Evolutionary conservation across 2,888 invertebrate species (phyloP), one percentile per base, ranked within the genome.

Genomic region (Oscheius sp.): DNA sequence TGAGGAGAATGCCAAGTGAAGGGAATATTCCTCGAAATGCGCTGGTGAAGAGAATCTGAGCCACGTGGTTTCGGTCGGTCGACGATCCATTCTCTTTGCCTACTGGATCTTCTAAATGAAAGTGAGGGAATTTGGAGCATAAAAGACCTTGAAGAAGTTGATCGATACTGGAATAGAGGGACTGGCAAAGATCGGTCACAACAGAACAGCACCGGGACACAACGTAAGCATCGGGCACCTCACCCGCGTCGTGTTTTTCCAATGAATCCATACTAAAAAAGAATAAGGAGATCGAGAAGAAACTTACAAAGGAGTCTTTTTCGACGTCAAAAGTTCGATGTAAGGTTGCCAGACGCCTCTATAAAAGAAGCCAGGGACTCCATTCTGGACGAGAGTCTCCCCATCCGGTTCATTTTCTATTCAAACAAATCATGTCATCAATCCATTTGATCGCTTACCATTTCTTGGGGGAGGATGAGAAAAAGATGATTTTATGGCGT

Each of bases 191-290:
- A 58, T 81, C 81, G 23, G 76, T 72, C 1, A 81, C 41, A 5
- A 76, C 77, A 0, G 76, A 77, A 52, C 76, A 76, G 29, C 76
- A 73, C n/a, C 98, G 92, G 0, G 97, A 96, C 75, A 99, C 93
- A 3, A 96, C 96, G 90, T 98, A 99, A 0, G 98, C 97, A 80
- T 98, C 96, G n/a, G 95, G 94, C 81, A 98, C 94, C 13, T 92
- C 90, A 0, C 96, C 96, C 7, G 97, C 94, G 86, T 99, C 98
- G 21, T 93, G 92, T 89, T 96, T 95, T 88, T 99, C 99, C 85
- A 97, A 89, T 93, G 96, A 94, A 89, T 99, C 99, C 89, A 98
- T 91, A 88, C 96, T 95, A 89, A 72, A 90, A 78, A 5, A 12
- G 43, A 13, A 29, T 13, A 49, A 58, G 23, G 16, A 13, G 5